Conservation (phyloP, 1,140 invertebrate genomes). For the Drosophila carrolli region DNA sequence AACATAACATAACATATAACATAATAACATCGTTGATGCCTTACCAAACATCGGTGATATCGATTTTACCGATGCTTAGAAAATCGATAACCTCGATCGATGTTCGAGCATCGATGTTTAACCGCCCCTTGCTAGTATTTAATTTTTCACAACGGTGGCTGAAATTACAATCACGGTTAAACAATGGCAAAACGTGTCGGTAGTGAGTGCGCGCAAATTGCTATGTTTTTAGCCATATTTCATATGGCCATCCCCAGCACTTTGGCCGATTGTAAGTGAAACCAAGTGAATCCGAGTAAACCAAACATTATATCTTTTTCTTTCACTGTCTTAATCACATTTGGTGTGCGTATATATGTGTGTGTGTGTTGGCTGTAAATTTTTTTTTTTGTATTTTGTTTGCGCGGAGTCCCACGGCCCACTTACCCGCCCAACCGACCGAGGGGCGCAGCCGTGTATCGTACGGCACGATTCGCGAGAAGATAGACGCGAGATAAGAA, state of each 20-base stretch:
- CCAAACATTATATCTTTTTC: neutral
- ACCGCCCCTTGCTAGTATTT: neutral
- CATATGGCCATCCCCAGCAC: conserved; percentile 35
- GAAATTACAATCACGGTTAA: conserved; percentile 36
- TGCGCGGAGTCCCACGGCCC: too few species aligned
- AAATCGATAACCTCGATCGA: too few species aligned
- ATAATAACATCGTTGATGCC: too few species aligned
- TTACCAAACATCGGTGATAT: too few species aligned
- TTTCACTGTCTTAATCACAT: conserved; percentile 8
- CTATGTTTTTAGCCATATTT: conserved; percentile 59
- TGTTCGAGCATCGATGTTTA: too few species aligned
- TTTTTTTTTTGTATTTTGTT: too few species aligned
- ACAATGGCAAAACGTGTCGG: conserved; percentile 72
- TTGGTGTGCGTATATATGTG: conserved; percentile 15
- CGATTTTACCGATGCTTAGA: too few species aligned
- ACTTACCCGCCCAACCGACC: too few species aligned
- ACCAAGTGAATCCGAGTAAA: neutral
- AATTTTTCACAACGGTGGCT: conserved; percentile 27
- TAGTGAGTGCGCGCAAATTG: conserved; percentile 73
- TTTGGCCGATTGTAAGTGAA: conserved; percentile 55
- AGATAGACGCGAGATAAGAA: too few species aligned
- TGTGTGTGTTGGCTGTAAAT: conserved; percentile 43
- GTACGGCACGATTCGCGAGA: too few species aligned
- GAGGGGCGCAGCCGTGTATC: too few species aligned
- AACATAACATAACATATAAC: too few species aligned